These are phyloP conservation scores for Sycophila sp. DNA, from an alignment of 1,140 invertebrate genomes.

Conservation along the genomic window DNA sequence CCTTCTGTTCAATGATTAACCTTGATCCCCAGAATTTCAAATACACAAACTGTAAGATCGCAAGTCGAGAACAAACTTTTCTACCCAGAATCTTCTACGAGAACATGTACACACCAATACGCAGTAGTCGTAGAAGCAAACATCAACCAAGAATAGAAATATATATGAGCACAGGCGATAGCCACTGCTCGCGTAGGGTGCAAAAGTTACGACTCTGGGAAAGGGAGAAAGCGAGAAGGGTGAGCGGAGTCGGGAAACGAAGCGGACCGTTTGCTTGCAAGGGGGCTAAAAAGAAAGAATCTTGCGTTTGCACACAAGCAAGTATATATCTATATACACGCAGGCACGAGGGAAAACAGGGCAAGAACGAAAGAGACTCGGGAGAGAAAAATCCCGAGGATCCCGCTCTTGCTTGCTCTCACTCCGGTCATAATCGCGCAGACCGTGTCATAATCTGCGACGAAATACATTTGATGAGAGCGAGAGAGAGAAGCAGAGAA, in stretches of 20 bases:
- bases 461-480: constrained; percentile 65
- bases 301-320: neutral
- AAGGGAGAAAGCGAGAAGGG: constrained; percentile 33
- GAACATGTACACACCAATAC: neutral
- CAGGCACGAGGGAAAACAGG: constrained; percentile 27
- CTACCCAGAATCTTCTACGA: neutral
- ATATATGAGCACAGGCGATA: constrained; percentile 8
- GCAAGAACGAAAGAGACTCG: constrained; percentile 26
- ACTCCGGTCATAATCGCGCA: constrained; percentile 67
- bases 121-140: neutral
- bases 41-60: neutral
- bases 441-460: constrained; percentile 67
- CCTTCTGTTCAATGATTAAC: neutral
- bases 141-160: neutral
- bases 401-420: constrained; percentile 38
- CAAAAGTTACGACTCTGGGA: constrained; percentile 35
- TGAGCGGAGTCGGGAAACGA: neutral
- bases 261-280: neutral
- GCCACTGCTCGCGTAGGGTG: constrained; percentile 21
- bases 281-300: constrained; percentile 22
- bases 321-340: neutral
- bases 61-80: constrained; percentile 20
- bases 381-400: constrained; percentile 30
- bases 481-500: neutral
- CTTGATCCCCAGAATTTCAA: constrained; percentile 4